Conservation (phyloP, 1,140 invertebrate species). For the Cherax quadricarinatus region DNA sequence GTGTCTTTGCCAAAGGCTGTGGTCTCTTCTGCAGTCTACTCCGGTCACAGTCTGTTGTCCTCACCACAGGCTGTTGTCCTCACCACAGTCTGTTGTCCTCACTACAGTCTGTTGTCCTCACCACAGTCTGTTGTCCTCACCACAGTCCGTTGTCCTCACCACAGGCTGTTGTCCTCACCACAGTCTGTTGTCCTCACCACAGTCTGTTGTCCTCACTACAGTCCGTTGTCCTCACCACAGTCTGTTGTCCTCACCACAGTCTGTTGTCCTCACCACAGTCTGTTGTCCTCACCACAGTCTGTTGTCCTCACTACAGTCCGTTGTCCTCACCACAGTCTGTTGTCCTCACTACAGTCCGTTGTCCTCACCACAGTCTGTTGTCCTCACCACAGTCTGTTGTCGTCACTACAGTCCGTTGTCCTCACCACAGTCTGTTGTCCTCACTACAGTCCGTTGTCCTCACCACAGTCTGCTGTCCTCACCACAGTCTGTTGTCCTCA, state of each 20-base stretch:
- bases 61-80: not conserved
- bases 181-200: too few relatives aligned
- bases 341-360: not conserved
- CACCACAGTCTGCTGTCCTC: not conserved
- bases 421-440: not conserved
- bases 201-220: not conserved
- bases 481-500: not conserved
- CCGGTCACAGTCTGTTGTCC: not conserved
- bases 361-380: not conserved
- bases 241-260: not conserved
- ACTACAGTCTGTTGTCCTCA: not conserved
- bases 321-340: not conserved
- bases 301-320: too few relatives aligned
- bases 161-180: not conserved
- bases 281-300: not conserved
- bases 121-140: not conserved
- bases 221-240: not conserved
- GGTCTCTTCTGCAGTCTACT: too few relatives aligned
- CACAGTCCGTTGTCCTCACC: not conserved
- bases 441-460: not conserved
- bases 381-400: not conserved
- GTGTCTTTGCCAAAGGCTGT: too few relatives aligned
- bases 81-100: not conserved
- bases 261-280: not conserved
- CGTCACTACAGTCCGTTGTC: not conserved